phyloP scores from a whole-genome alignment of 2,797 vertebrate genomes.

The Octomys mimax region DNA sequence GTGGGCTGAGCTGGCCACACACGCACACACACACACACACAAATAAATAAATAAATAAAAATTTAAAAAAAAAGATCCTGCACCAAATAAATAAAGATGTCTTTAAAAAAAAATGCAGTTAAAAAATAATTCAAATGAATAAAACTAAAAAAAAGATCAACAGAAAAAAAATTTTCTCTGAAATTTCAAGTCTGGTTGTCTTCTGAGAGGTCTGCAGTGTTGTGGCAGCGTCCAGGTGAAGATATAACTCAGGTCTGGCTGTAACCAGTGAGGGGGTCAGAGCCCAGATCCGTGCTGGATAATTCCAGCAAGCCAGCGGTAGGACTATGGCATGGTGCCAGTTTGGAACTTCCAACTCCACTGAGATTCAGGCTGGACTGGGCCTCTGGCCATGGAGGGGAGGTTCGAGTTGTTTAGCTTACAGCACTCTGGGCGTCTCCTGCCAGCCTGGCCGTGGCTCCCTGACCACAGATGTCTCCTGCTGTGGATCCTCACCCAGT shows the following conservation, averaged over 20 bases:
- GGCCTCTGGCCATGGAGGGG: not conserved
- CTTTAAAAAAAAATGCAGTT: not conserved
- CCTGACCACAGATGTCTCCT: not conserved
- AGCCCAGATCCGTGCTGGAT: not conserved
- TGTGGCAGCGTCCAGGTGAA: not conserved
- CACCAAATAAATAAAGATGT: no score
- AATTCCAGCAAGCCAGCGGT: no score
- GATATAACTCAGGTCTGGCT: not conserved
- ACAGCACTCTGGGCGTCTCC: not conserved
- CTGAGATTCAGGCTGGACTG: not conserved
- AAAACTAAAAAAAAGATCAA: not conserved
- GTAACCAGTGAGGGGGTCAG: not conserved
- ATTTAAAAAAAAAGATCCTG: no score
- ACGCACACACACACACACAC: no score
- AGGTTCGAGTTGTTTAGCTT: not conserved
- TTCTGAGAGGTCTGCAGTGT: not conserved
- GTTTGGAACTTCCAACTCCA: no score
- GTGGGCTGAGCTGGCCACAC: no score
- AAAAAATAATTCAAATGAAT: not conserved
- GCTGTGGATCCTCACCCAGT: not conserved
- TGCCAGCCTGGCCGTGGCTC: not conserved
- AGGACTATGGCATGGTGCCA: no score
- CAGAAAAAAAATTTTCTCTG: not conserved
- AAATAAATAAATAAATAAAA: no score
- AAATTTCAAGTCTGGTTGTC: not conserved